Evolutionary conservation across 2,888 invertebrate genomes (phyloP).

Genomic region (Himalopsyche kuldschensis): DNA sequence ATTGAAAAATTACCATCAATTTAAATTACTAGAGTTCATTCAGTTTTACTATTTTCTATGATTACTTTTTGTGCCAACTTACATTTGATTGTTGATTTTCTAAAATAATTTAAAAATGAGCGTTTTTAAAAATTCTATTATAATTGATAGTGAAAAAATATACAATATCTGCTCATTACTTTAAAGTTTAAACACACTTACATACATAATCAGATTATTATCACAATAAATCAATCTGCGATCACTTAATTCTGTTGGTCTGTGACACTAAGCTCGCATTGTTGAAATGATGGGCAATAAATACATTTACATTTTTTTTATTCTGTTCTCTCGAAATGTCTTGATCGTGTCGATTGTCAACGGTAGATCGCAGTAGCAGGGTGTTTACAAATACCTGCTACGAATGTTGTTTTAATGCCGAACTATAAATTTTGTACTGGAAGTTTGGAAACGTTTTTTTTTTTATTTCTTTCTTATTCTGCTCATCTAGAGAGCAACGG

Average conservation of each 20-base stretch:
- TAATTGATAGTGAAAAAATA: too few species aligned
- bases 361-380: conserved; percentile 12
- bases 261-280: background rate
- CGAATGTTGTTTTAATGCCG: conserved; percentile 27
- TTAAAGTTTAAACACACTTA: background rate
- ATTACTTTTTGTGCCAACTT: too few species aligned
- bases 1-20: too few species aligned
- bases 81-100: too few species aligned
- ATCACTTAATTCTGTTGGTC: background rate
- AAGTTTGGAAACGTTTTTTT: background rate
- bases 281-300: background rate
- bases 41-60: too few species aligned
- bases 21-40: too few species aligned
- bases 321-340: background rate
- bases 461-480: background rate
- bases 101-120: too few species aligned
- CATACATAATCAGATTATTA: background rate
- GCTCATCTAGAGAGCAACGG: background rate
- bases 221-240: background rate
- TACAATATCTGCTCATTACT: too few species aligned
- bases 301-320: background rate
- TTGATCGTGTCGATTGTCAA: conserved; percentile 29
- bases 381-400: conserved; percentile 28
- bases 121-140: too few species aligned
- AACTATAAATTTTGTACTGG: conserved; percentile 19